Evolutionary conservation across 2,113 vertebrate species (phyloP).

Genomic region (Poeciliopsis prolifica): DNA sequence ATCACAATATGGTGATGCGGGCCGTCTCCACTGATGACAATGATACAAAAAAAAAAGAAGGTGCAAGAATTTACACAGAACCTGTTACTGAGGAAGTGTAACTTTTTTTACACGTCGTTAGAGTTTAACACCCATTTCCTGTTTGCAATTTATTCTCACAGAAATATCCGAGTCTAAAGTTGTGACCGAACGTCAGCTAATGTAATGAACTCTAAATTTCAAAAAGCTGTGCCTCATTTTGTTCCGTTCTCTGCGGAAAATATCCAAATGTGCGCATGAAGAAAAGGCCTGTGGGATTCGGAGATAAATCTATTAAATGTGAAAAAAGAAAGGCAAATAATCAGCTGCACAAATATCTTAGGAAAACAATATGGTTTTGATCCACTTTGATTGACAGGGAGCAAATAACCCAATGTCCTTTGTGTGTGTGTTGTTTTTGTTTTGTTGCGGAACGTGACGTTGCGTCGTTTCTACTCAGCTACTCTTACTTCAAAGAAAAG

Average conservation of each 20-base stretch:
- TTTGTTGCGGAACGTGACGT: not conserved
- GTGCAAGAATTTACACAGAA: conserved; percentile 50
- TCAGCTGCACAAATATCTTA: not conserved
- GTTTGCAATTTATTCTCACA: conserved; percentile 22
- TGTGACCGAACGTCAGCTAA: conserved; percentile 16
- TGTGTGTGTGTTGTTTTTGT: not conserved
- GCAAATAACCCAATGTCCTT: conserved; percentile 2
- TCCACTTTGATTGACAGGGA: not conserved
- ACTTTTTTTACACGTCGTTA: conserved; percentile 6
- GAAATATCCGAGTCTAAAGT: not conserved
- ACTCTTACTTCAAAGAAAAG: not conserved
- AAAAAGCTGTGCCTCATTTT: too few relatives aligned
- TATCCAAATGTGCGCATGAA: not conserved
- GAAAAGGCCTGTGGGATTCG: not conserved
- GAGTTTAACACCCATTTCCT: not conserved
- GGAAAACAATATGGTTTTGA: not conserved
- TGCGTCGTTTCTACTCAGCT: conserved; percentile 4
- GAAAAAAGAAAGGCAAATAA: not conserved
- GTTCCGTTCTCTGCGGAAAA: not conserved
- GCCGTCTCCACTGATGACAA: conserved; percentile 24
- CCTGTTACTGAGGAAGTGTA: conserved; percentile 22
- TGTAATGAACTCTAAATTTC: not conserved
- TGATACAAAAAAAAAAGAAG: conserved; percentile 1
- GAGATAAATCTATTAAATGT: not conserved
- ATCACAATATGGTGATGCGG: conserved; percentile 34